Conservation (phyloP, 2,113 vertebrate genomes). For the Aptenodytes forsteri region DNA sequence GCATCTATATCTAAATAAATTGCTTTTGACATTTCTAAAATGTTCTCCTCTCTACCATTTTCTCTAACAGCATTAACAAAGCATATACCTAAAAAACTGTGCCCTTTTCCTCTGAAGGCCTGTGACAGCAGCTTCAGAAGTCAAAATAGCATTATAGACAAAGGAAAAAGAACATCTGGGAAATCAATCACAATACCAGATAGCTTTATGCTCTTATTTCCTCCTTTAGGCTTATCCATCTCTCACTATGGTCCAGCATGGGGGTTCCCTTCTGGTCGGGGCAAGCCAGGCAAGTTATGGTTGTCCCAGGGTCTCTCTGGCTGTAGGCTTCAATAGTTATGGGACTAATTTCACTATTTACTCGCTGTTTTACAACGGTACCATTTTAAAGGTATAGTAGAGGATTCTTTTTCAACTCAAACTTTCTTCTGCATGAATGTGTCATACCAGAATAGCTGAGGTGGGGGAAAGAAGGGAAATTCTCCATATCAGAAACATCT, state of each 20-base stretch:
- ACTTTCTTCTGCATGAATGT: neutral
- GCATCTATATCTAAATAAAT: neutral
- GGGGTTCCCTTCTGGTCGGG: rapidly evolving
- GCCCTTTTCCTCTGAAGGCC: neutral
- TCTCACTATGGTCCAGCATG: no score
- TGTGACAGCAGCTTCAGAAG: neutral
- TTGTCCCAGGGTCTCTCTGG: neutral
- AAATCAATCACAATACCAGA: neutral
- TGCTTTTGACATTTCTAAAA: neutral
- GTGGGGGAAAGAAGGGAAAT: neutral
- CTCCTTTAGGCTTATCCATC: neutral
- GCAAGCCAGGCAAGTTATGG: rapidly evolving
- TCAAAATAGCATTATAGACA: neutral
- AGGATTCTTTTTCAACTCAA: neutral
- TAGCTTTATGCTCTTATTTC: neutral
- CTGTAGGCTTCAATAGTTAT: neutral
- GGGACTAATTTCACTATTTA: no score
- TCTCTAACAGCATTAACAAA: neutral
- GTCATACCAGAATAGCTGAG: neutral
- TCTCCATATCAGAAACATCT: rapidly evolving
- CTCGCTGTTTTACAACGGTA: neutral
- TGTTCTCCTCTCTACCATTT: neutral
- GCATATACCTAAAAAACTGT: neutral
- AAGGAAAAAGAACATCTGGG: neutral
- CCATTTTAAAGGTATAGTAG: neutral